Evolutionary conservation across 2,888 invertebrate species (phyloP), one percentile per base, ranked within the genome.

Genomic region (Amphipyra berbera): DNA sequence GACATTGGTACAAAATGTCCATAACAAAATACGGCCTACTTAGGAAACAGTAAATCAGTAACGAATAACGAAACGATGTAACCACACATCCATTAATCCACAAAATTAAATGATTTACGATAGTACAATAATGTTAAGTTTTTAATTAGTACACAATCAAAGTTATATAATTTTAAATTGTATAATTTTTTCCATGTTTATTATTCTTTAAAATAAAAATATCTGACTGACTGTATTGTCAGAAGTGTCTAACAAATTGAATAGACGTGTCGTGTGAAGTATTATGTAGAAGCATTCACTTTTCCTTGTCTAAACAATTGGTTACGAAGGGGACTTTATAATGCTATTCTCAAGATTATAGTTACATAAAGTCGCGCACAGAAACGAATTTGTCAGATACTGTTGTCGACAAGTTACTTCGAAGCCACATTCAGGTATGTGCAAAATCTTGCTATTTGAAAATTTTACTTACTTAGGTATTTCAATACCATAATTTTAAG

Each of bases 271-370:
- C 80, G 78, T 79, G 80, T 80, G 80, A 78, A 79, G 64, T 80
- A 63, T 64, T 68, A 69, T 66, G 61, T 64, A 63, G 68, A 66
- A 70, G 73, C 80, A 78, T 82, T 79, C 78, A 82, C 79, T 82
- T 82, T 83, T 83, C 78, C 81, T 76, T 83, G 69, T 72, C 76
- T 76, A 82, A 79, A 78, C 81, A 78, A 82, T 83, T 78, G 75
- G 79, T 78, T 77, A 78, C 73, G 73, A 73, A 73, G 73, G 73
- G 64, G 67, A 73, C 53, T 75, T 70, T 52, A 73, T 75, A 72
- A 76, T 64, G 58, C 49, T 73, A 71, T 78, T 73, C 67, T 73
- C 71, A 81, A 71, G 76, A 81, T 68, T 68, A 68, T 67, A 61
- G 59, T 70, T 66, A 68, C 60, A 70, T 60, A 60, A 68, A 71